phyloP scores from a whole-genome alignment of 2,113 vertebrate species.

The Origma solitaria region DNA sequence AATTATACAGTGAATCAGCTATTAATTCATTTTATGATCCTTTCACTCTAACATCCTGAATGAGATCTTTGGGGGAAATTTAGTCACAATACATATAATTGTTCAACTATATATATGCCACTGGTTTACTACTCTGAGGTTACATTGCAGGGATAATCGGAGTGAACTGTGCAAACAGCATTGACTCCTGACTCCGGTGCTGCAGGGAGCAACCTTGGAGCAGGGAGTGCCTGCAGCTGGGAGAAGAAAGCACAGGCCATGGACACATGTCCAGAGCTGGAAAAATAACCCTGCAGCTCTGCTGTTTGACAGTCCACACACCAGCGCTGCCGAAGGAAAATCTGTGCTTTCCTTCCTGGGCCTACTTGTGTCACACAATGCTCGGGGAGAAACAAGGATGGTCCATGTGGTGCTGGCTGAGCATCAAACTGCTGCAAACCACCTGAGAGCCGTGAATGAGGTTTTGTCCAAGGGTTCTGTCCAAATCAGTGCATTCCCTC shows the following conservation, averaged over 20 bases:
- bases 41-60: slow-evolving; percentile 82
- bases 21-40: slow-evolving; percentile 88
- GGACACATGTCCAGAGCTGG: not conserved
- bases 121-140: slow-evolving; percentile 44
- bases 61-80: slow-evolving; percentile 83
- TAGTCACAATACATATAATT: slow-evolving; percentile 82
- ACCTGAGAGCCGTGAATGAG: not conserved
- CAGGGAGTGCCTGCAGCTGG: not conserved
- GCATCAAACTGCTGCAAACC: not conserved
- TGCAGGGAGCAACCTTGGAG: not conserved
- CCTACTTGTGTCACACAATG: rapidly evolving
- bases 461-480: not conserved
- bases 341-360: not conserved
- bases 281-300: not conserved
- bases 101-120: slow-evolving; percentile 73
- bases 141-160: slow-evolving; percentile 9
- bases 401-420: not conserved
- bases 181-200: not conserved
- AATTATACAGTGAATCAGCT: slow-evolving; percentile 87
- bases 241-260: not conserved
- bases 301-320: not conserved
- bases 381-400: not conserved
- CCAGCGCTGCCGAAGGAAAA: rapidly evolving
- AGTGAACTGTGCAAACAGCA: slow-evolving; percentile 30
- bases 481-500: not conserved